Conservation (phyloP, 2,113 vertebrate species). For the Holacanthus passer region DNA sequence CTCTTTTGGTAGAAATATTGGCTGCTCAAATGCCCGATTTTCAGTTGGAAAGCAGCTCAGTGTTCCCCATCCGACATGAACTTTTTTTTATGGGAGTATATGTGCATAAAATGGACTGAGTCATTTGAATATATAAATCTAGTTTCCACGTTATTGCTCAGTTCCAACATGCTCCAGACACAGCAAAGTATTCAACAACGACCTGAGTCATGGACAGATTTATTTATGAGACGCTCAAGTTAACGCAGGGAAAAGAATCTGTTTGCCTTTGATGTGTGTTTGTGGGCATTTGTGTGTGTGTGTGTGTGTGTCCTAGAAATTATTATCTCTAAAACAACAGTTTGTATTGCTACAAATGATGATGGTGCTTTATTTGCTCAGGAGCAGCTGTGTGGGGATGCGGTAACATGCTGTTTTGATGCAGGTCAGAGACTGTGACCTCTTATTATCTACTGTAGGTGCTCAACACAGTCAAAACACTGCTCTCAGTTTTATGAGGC, state of each 20-base stretch:
- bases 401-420: conserved; percentile 9
- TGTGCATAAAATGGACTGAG: conserved; percentile 46
- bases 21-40: conserved; percentile 27
- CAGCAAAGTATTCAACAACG: conserved; percentile 17
- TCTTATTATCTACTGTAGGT: conserved; percentile 22
- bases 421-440: conserved; percentile 35
- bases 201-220: conserved; percentile 52
- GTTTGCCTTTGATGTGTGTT: conserved; percentile 41
- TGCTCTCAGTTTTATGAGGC: conserved; percentile 21
- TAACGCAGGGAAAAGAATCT: conserved; percentile 38
- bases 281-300: conserved; percentile 10
- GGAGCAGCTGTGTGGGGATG: conserved; percentile 41
- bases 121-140: conserved; percentile 27
- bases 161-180: conserved; percentile 40
- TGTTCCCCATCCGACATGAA: background rate
- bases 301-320: background rate
- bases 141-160: conserved; percentile 25
- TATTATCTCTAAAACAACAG: background rate
- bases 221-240: conserved; percentile 64
- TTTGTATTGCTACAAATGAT: conserved; percentile 25
- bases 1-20: conserved; percentile 3
- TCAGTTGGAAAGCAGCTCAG: conserved; percentile 18
- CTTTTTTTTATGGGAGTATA: conserved; percentile 20
- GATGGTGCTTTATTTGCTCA: background rate
- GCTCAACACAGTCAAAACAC: conserved; percentile 11